Evolutionary conservation across 2,113 vertebrate species (phyloP), one percentile per base, ranked within the genome.

Genomic region (Gracilinanus agilis): DNA sequence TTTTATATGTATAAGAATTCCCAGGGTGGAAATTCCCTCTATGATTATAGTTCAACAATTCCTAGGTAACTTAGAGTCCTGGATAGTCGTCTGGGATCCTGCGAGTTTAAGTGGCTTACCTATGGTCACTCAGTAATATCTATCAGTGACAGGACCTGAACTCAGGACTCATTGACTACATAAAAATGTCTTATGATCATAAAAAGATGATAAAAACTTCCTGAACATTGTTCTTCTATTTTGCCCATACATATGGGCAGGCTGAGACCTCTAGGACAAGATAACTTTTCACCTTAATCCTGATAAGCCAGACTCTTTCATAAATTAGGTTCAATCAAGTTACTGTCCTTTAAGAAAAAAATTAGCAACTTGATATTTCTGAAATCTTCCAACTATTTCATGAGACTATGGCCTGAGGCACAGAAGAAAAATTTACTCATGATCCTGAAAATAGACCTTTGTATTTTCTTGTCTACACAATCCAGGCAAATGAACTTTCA

Each of bases 171-270:
- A 75, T 1, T 40, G 67, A 83, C 67, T 83, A 83, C 19, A 21
- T 8, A 40, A 55, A 83, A 83, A 40, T 40, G 34, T 40, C 67
- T 75, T 93, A 54, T 75, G 9, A 93, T 90, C 83, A 93, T 54
- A 94, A 55, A 92, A 24, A 93, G n/a, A 13, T 54, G 58, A 92
- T 19, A 95, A 56, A 93, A 92, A 91, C 88, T 55, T 91, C 44
- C 54, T 44, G 29, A 25, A 93, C 89, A 94, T 58, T 10, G 93
- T 44, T 34, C 54, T 94, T 94, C 44, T 54, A 34, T 90, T 58
- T 93, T 58, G 91, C 44, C 56, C 40, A 19, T 40, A 75, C 0
- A 19, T n/a, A 61, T 44, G 29, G 27, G 11, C 11, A 13, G 29
- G 54, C 67, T 93, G 29, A 92, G 89, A 94, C 90, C 75, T 55